Conservation (phyloP, 1,140 invertebrate genomes). For the Ceratina australensis region DNA sequence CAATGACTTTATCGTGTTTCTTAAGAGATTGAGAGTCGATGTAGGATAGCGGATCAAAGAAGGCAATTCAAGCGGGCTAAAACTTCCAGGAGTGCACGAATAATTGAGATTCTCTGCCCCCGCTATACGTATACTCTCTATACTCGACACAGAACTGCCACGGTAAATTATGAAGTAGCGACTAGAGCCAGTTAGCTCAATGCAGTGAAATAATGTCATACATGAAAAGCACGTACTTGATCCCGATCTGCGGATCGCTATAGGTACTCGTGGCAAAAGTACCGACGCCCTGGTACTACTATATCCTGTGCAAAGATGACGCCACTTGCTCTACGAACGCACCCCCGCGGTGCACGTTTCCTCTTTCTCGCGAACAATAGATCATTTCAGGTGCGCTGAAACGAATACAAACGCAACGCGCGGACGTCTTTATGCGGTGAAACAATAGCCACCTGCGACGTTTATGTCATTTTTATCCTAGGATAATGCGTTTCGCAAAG, state of each 20-base stretch:
- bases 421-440: not conserved
- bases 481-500: not conserved
- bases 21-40: not conserved
- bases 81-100: constrained; percentile 2
- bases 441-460: constrained; percentile 2
- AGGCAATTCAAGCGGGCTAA: not conserved
- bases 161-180: constrained; percentile 33
- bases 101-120: constrained; percentile 11
- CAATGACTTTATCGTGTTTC: not conserved
- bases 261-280: constrained; percentile 13
- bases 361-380: not conserved
- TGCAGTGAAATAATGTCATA: constrained; percentile 40
- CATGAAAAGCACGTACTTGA: constrained; percentile 30
- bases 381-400: constrained; percentile 1
- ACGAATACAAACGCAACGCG: not conserved
- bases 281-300: constrained; percentile 23
- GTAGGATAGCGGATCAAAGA: not conserved
- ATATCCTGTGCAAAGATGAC: constrained; percentile 48
- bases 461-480: not conserved
- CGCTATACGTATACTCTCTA: constrained; percentile 1
- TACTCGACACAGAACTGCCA: constrained; percentile 3
- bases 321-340: constrained; percentile 46
- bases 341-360: not conserved
- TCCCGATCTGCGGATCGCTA: constrained; percentile 34
- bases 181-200: constrained; percentile 34